Evolutionary conservation across 1,140 invertebrate genomes (phyloP), one percentile per base, ranked within the genome.

Genomic region (Nymphalis io): DNA sequence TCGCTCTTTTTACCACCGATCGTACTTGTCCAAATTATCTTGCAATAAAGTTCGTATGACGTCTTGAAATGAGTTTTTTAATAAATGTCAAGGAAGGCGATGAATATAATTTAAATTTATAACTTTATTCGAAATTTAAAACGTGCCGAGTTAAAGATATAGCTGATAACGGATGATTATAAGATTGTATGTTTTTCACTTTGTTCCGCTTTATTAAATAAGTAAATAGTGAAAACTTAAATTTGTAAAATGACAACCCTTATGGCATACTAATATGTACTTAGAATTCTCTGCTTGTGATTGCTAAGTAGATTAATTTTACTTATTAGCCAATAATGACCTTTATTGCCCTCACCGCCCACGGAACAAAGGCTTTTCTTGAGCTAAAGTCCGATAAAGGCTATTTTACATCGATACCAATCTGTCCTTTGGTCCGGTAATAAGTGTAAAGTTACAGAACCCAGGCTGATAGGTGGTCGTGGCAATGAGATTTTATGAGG

Each of bases 361-460:
- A 70, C 69, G 44, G 62, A 72, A 69, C 68, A 78, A 76, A 74
- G 74, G 72, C 64, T 68, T 69, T 72, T 62, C 73, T 69, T 58
- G 63, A 65, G 39, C 55, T 68, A 66, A 55, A 75, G 63, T 68
- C 68, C 69, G 51, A 74, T 76, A 74, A 73, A 76, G 59, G 67
- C 70, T 72, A 81, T 83, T 82, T 81, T 71, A 78, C 72, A 70
- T 76, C 69, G 76, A 79, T 80, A 79, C 76, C 68, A 75, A 85
- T 82, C 75, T 78, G 78, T 83, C 74, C 71, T 62, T 68, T 71
- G 67, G 70, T 68, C 53, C 72, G 65, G 73, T 79, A 84, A 83
- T 85, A 86, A 85, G 83, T 85, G 79, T 85, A 76, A 76, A 77
- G 80, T 88, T 88, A 82, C 81, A 81, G 73, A 75, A 72, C 76